Percentiles rank a stretch among this genome's conserved stretches.
These are phyloP conservation scores for Agriopis marginaria DNA, from an alignment of 2,888 invertebrate genomes.

Conservation along the genomic window DNA sequence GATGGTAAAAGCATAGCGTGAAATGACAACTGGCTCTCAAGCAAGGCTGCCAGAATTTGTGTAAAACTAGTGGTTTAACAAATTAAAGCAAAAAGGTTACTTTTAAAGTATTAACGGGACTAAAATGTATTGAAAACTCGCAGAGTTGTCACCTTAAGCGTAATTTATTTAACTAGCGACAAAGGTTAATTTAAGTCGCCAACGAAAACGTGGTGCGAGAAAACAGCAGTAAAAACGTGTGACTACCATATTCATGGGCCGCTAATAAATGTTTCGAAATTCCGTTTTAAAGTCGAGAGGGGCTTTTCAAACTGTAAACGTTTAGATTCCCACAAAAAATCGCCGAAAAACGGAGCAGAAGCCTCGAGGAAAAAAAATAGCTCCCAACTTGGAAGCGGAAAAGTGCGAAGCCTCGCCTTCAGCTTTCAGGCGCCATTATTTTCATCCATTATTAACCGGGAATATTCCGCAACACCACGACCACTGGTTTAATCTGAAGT, in stretches of 20 bases:
- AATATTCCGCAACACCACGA: conserved; percentile 57
- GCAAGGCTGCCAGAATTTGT: no score
- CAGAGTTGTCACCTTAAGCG: conserved; percentile 2
- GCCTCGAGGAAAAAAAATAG: conserved; percentile 61
- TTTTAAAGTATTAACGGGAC: no score
- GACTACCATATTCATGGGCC: conserved; percentile 35
- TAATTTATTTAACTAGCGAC: conserved; percentile 38
- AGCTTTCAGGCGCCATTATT: conserved; percentile 75
- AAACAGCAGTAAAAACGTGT: conserved; percentile 35
- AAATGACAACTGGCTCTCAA: no score
- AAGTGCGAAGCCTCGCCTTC: conserved; percentile 69
- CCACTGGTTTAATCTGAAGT: conserved; percentile 55
- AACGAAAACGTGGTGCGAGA: conserved; percentile 34
- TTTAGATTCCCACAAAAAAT: conserved; percentile 59
- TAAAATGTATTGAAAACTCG: no score
- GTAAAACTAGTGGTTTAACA: no score
- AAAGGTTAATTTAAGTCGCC: conserved; percentile 39
- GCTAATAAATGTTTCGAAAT: conserved; percentile 56
- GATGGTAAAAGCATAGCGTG: no score
- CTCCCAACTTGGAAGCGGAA: conserved; percentile 67
- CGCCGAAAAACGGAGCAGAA: conserved; percentile 58
- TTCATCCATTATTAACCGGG: conserved; percentile 69
- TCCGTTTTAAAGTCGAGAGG: conserved; percentile 54
- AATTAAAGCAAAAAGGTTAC: no score
- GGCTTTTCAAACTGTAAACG: conserved; percentile 54